Base-by-base conservation (phyloP, 1,140 invertebrate genomes). In the Latrodectus geometricus region DNA sequence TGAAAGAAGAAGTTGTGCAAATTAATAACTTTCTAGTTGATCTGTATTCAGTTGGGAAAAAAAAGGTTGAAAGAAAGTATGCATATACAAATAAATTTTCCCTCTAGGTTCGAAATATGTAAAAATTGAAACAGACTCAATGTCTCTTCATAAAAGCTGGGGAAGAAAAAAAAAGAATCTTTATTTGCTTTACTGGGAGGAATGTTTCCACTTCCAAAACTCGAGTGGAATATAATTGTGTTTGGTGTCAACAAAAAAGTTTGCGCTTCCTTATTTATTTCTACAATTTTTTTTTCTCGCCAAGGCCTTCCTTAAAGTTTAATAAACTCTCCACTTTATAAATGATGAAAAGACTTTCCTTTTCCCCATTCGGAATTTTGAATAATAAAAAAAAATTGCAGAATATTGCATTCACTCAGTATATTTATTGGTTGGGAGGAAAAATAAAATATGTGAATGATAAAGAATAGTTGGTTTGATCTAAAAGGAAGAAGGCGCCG, bases 301-400 rank as follows among this genome's bases (percentile, higher is more conserved):
- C 8, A 17, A 61, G 11, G 11, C 17, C 8, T 61, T 61, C 8
- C 8, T 61, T 17, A 4, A 61, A 61, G 17, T 61, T 61, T 61
- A 61, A 61, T 61, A 61, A 61, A 61, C 54, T 11, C 8, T 17
- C 17, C 17, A 61, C 54, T 61, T 61, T 61, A 61, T 35, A 61
- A 61, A 61, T 61, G 54, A 61, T 61, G 54, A 61, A 61, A 61
- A 69, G 68, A 69, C 11, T 69, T 69, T 69, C n/a, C 12, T 20
- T n/a, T n/a, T 69, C 11, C 9, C 21, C 68, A n/a, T n/a, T 69
- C n/a, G 20, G 12, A 69, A 69, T 69, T n/a, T 65, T 35, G 35
- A 49, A 72, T 23, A 72, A 72, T 14, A 15, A 72, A 72, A 35
- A 23, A 72, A 21, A 72, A 35, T 72, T 15, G 35, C 21, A 21